Evolutionary conservation across 2,113 vertebrate species (phyloP), one percentile per base, ranked within the genome.

Genomic region (Irena cyanogastra): DNA sequence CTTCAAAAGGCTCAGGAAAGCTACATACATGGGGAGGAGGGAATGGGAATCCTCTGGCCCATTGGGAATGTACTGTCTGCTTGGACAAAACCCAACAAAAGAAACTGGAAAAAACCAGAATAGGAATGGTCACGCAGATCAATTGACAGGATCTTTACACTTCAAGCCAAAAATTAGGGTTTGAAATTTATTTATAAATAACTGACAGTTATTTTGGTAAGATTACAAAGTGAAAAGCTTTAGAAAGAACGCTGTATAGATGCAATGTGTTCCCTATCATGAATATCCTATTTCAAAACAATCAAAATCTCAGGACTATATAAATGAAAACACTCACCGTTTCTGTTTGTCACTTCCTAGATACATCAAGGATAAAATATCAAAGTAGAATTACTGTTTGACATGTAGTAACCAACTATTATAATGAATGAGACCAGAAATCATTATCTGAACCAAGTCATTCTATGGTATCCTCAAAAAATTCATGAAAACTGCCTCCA

Each of bases 61-160:
- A 37, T 0, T 30, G 42, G 49, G 60, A 65, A 87, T 3, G 6
- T 13, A 30, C 54, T 35, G 44, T 53, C 76, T 86, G 70, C 39
- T 78, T 64, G 33, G 61, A 90, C 19, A 90, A 72, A 82, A 72
- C 28, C 39, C 42, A 87, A 75, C 13, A 49, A 60, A 89, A 79
- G 10, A 37, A 42, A 26, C 0, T 53, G 30, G 15, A 37, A 33
- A 57, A 49, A 31, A 24, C 0, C 22, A 72, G 17, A 56, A 26
- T 35, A 50, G 24, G 26, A 60, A 13, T 10, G 16, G 23, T 37
- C 10, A 4, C 35, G 56, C 54, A 68, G 66, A 71, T 42, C 66
- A 76, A 33, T 0, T 3, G 60, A 59, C 12, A 33, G 20, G 7
- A 33, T 42, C 8, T 72, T 77, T 35, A 89, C 53, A 66, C 37